A percentile compares a stretch with the other conserved stretches of the same genome.
Conservation (phyloP, 1,140 invertebrate genomes). For the Octopus sinensis region DNA sequence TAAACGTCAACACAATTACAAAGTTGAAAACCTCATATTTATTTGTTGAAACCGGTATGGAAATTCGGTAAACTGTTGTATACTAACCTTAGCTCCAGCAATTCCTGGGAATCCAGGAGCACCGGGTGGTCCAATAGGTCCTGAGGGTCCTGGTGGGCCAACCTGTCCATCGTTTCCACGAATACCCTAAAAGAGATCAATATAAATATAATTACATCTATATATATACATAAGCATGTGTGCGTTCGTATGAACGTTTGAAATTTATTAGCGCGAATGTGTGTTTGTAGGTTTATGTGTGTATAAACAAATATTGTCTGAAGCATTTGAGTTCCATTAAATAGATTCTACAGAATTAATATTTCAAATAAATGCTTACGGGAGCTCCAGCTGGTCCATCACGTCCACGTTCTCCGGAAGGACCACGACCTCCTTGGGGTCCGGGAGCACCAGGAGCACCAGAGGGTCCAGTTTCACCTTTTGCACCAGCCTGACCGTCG, state of each 20-base stretch:
- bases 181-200: conserved; percentile 32
- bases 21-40: no score
- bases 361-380: conserved; percentile 27
- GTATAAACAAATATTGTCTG: neutral
- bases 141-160: conserved; percentile 43
- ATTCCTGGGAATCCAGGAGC: conserved; percentile 49
- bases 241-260: neutral
- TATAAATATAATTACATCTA: neutral
- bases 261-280: neutral
- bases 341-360: neutral
- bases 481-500: neutral
- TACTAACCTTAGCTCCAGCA: conserved; percentile 44
- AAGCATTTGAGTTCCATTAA: neutral
- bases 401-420: conserved; percentile 78
- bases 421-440: conserved; percentile 72
- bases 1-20: no score
- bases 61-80: neutral
- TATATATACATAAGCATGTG: neutral
- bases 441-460: conserved; percentile 81
- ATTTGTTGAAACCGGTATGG: no score
- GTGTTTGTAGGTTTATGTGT: neutral
- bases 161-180: conserved; percentile 46
- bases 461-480: conserved; percentile 75
- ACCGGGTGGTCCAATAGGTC: conserved; percentile 47
- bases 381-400: conserved; percentile 63